phyloP scores from a whole-genome alignment of 2,113 vertebrate species.

The Stigmatopora nigra region DNA sequence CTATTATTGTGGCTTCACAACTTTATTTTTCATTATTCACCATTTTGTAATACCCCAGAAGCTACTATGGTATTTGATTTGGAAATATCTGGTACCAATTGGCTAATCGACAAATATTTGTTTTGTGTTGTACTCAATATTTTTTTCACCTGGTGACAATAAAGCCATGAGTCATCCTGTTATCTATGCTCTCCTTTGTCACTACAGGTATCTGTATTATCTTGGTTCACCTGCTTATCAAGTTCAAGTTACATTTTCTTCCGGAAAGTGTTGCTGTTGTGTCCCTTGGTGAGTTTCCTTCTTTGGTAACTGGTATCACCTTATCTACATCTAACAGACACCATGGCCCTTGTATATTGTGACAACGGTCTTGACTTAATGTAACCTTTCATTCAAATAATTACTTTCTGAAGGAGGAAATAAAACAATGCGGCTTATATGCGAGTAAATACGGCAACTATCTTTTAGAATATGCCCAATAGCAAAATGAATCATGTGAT shows the following conservation, averaged over 20 bases:
- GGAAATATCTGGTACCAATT: not conserved
- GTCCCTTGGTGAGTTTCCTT: constrained; percentile 83
- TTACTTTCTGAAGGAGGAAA: no score
- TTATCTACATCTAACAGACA: not conserved
- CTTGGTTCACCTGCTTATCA: constrained; percentile 96
- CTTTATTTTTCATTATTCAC: not conserved
- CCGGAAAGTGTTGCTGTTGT: constrained; percentile 98
- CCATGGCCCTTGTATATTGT: not conserved
- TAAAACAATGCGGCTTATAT: no score
- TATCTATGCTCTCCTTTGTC: constrained; percentile 37
- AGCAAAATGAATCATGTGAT: not conserved
- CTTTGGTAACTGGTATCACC: not conserved
- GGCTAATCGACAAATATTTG: not conserved
- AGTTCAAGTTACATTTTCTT: constrained; percentile 90
- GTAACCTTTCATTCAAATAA: no score
- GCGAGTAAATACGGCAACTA: no score
- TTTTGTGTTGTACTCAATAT: not conserved
- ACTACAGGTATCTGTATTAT: constrained; percentile 92
- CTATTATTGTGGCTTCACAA: not conserved
- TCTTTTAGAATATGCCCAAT: not conserved
- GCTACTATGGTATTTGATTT: not conserved
- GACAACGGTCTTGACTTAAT: no score
- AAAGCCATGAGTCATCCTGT: constrained; percentile 21
- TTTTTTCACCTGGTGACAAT: constrained; percentile 16
- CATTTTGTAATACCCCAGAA: not conserved